Evolutionary conservation across 2,113 vertebrate species (phyloP).

Genomic region (Rhodinocichla rosea): DNA sequence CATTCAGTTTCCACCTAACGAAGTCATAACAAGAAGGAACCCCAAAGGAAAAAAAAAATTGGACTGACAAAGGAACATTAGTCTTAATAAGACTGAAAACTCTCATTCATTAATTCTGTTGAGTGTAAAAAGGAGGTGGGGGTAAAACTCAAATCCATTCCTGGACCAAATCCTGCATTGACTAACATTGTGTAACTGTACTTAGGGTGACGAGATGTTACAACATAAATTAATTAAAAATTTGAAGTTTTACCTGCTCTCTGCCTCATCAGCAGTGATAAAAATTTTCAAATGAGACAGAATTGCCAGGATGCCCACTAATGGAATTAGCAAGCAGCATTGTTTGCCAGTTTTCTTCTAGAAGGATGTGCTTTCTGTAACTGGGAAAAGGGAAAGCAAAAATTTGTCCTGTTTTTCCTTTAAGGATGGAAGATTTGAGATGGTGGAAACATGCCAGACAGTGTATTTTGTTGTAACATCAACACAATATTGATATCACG

Average conservation of each 20-base stretch:
- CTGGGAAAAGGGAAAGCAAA: background rate
- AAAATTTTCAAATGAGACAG: background rate
- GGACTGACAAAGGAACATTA: background rate
- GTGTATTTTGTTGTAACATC: background rate
- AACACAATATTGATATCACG: background rate
- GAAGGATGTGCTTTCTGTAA: background rate
- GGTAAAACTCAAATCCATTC: background rate
- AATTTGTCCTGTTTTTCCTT: background rate
- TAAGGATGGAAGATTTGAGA: background rate
- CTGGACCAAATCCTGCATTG: background rate
- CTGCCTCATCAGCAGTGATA: background rate
- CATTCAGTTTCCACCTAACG: slow-evolving; percentile 33
- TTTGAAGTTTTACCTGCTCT: background rate
- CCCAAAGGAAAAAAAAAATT: background rate
- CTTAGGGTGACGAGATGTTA: background rate
- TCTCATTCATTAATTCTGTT: slow-evolving; percentile 35
- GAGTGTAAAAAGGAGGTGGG: background rate
- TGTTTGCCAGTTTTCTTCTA: background rate
- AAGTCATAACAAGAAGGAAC: slow-evolving; percentile 33
- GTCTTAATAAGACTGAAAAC: slow-evolving; percentile 21
- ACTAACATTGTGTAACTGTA: background rate
- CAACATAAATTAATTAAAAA: background rate
- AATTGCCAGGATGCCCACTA: background rate
- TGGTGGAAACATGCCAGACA: background rate
- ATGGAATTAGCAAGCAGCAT: background rate